Conservation (phyloP, 2,113 vertebrate genomes). For the Archocentrus centrarchus region DNA sequence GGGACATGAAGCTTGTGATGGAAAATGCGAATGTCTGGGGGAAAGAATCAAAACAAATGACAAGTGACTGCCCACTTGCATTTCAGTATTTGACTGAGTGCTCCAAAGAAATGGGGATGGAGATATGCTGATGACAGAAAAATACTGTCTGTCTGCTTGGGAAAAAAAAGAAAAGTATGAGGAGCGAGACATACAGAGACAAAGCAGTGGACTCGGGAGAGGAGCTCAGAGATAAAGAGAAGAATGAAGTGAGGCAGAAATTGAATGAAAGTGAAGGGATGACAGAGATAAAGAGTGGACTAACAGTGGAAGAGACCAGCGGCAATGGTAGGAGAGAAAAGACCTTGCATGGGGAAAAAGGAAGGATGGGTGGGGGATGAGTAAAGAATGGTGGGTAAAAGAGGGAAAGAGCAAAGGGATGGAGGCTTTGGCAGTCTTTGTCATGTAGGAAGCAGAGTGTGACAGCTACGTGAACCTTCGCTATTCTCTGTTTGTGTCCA, state of each 20-base stretch:
- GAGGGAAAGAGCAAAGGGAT: slow-evolving; percentile 1
- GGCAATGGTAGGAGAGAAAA: slow-evolving; percentile 58
- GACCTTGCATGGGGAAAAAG: slow-evolving; percentile 38
- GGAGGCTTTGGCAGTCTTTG: slow-evolving; percentile 45
- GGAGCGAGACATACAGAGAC: slow-evolving; percentile 36
- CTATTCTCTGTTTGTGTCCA: slow-evolving; percentile 33
- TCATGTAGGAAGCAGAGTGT: slow-evolving; percentile 68
- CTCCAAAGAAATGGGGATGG: slow-evolving; percentile 32
- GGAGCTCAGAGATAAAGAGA: slow-evolving; percentile 55
- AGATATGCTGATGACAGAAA: slow-evolving; percentile 58
- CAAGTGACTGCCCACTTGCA: slow-evolving; percentile 65
- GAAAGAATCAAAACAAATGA: slow-evolving; percentile 56
- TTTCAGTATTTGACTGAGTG: slow-evolving; percentile 62
- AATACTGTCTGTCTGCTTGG: slow-evolving; percentile 36
- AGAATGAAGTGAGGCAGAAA: slow-evolving; percentile 56
- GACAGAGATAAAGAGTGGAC: slow-evolving; percentile 56
- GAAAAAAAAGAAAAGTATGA: neutral
- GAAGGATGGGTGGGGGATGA: slow-evolving; percentile 10
- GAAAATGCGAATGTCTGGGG: slow-evolving; percentile 38
- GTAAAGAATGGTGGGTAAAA: slow-evolving; percentile 5
- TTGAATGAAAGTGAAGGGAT: slow-evolving; percentile 61
- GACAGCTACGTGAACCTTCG: slow-evolving; percentile 62
- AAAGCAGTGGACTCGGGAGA: slow-evolving; percentile 61
- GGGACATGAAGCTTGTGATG: slow-evolving; percentile 37
- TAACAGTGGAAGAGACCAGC: slow-evolving; percentile 17